phyloP scores from a whole-genome alignment of 2,888 invertebrate species.

The Spialia ferax region DNA sequence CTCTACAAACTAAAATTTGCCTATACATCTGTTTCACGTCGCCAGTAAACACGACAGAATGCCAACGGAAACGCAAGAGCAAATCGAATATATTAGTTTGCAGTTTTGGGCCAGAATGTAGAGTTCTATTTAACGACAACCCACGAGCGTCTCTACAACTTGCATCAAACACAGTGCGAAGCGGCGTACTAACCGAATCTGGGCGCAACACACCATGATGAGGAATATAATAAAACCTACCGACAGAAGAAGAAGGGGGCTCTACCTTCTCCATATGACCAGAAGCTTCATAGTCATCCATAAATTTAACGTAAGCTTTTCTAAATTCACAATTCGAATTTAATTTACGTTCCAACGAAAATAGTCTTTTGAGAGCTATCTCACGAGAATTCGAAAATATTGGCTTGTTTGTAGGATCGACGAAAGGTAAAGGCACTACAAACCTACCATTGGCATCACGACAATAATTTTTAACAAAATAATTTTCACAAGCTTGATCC shows the following conservation, averaged over 20 bases:
- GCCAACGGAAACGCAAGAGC: background rate
- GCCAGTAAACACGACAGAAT: constrained; percentile 2
- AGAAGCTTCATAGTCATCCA: constrained; percentile 6
- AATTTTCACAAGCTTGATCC: background rate
- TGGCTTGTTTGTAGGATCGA: constrained; percentile 1
- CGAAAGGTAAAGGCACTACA: constrained; percentile 5
- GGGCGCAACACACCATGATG: constrained; percentile 19
- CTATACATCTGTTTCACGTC: constrained; percentile 8
- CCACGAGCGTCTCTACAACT: constrained; percentile 3
- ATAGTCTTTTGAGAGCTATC: constrained; percentile 8
- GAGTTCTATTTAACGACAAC: background rate
- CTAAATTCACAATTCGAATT: constrained; percentile 2
- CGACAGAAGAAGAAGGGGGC: background rate
- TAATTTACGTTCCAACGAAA: constrained; percentile 8
- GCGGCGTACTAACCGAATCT: constrained; percentile 10
- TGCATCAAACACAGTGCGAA: constrained; percentile 18
- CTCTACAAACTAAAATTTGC: constrained; percentile 2
- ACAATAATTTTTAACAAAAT: background rate
- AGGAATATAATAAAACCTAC: constrained; percentile 18
- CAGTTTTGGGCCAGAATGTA: background rate
- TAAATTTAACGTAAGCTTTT: constrained; percentile 8
- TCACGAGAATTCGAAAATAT: constrained; percentile 20
- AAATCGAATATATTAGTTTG: background rate
- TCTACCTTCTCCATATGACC: constrained; percentile 14
- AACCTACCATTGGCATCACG: background rate